phyloP scores from a whole-genome alignment of 2,888 invertebrate genomes.

The Drosophila niveifrons region DNA sequence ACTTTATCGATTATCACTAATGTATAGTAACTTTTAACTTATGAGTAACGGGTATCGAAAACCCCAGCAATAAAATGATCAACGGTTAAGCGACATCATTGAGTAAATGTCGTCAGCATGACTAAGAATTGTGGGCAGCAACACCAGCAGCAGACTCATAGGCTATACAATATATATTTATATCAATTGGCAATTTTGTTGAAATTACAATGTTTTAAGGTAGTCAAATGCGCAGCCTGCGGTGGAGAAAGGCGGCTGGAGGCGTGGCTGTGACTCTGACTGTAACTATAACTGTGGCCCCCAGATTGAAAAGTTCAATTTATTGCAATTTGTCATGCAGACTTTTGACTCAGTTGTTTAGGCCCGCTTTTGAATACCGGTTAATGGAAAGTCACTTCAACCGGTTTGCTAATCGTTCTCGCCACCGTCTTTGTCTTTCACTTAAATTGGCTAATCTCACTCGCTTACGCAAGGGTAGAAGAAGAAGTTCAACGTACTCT shows the following conservation, averaged over 20 bases:
- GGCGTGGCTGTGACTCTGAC: constrained; percentile 24
- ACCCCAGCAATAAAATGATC: constrained; percentile 14
- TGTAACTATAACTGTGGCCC: constrained; percentile 2
- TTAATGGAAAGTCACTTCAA: constrained; percentile 59
- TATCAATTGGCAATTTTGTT: constrained; percentile 24
- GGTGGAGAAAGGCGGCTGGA: constrained; percentile 50
- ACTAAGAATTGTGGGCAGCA: constrained; percentile 47
- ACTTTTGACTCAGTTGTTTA: constrained; percentile 24
- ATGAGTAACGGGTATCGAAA: background rate
- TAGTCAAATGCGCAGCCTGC: constrained; percentile 20
- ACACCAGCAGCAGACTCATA: constrained; percentile 10
- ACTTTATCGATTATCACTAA: background rate
- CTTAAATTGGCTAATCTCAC: constrained; percentile 54
- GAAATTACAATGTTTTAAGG: background rate
- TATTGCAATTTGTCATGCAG: constrained; percentile 29
- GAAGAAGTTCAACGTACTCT: constrained; percentile 41
- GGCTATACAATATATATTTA: constrained; percentile 24
- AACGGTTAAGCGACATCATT: constrained; percentile 48
- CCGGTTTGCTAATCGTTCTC: constrained; percentile 65
- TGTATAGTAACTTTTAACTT: background rate
- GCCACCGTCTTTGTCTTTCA: constrained; percentile 50
- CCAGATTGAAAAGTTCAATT: constrained; percentile 17
- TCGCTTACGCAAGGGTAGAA: constrained; percentile 56
- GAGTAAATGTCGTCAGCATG: constrained; percentile 49
- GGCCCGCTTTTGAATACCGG: constrained; percentile 40